These are phyloP conservation scores for Eudyptes chrysolophus DNA, from an alignment of 2,113 vertebrate species.

Conservation along the genomic window DNA sequence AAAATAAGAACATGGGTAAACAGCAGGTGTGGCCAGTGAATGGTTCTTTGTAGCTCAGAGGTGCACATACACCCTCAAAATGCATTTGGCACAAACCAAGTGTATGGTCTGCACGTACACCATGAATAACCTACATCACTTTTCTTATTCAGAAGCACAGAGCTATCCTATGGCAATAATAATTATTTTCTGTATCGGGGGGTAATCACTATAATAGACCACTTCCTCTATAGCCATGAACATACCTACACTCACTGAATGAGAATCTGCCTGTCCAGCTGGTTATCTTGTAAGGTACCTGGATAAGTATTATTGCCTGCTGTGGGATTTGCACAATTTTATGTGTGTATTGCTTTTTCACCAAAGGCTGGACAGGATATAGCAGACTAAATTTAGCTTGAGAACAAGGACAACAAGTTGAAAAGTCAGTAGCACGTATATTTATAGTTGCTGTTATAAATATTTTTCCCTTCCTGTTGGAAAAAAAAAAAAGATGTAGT, in stretches of 20 bases:
- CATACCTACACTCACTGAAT: background rate
- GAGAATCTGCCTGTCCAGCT: background rate
- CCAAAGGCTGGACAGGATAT: conserved; percentile 9
- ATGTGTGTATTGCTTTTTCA: background rate
- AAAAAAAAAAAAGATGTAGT: background rate
- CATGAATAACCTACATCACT: background rate
- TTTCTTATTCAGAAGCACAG: background rate
- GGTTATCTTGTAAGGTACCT: background rate
- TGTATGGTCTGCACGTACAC: background rate
- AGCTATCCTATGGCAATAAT: background rate
- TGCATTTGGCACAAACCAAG: background rate
- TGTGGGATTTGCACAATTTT: background rate
- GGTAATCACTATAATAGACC: background rate
- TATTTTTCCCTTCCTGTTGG: conserved; percentile 26
- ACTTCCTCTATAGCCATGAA: background rate
- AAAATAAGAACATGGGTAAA: background rate
- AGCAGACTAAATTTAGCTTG: conserved; percentile 47
- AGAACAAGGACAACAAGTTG: conserved; percentile 45
- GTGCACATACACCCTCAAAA: background rate
- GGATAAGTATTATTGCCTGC: background rate
- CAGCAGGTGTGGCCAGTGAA: background rate
- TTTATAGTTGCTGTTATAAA: conserved; percentile 61
- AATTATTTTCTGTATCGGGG: background rate
- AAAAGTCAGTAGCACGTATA: conserved; percentile 40
- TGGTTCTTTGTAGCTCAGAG: background rate